Conservation (phyloP, 1,140 invertebrate species). For the Drosophila ercepeae region DNA sequence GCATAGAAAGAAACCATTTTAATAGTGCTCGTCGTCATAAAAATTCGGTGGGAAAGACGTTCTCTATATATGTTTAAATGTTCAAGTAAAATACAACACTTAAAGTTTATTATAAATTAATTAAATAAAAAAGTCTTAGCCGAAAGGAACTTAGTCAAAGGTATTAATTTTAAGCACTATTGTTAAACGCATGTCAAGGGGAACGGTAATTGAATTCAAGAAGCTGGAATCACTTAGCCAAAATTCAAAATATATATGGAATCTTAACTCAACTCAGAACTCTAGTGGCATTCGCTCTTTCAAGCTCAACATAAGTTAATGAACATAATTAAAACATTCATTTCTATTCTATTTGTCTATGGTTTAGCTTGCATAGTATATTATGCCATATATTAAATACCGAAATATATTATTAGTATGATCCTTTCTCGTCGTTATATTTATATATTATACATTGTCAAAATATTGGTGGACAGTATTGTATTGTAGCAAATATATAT, state of each 20-base stretch:
- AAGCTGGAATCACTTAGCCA: slow-evolving; percentile 30
- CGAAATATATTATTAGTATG: slow-evolving; percentile 48
- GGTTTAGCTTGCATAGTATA: slow-evolving; percentile 59
- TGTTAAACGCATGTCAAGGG: slow-evolving; percentile 62
- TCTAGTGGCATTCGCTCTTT: slow-evolving; percentile 59
- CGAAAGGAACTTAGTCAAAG: slow-evolving; percentile 74
- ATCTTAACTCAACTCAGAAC: slow-evolving; percentile 41
- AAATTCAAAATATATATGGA: slow-evolving; percentile 34
- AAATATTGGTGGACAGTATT: slow-evolving; percentile 75
- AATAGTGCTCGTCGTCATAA: slow-evolving; percentile 34
- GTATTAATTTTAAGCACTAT: slow-evolving; percentile 76
- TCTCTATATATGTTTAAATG: slow-evolving; percentile 76
- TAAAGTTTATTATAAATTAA: slow-evolving; percentile 60
- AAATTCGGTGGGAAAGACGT: slow-evolving; percentile 35
- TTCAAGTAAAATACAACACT: slow-evolving; percentile 48
- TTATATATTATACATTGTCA: slow-evolving; percentile 66
- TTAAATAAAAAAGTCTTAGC: slow-evolving; percentile 66
- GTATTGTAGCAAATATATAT: slow-evolving; percentile 74
- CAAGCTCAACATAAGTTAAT: slow-evolving; percentile 64
- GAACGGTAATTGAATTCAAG: slow-evolving; percentile 17
- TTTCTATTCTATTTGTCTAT: slow-evolving; percentile 69
- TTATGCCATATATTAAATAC: slow-evolving; percentile 50
- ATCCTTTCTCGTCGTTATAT: slow-evolving; percentile 66
- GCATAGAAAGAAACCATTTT: slow-evolving; percentile 18
- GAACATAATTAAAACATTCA: slow-evolving; percentile 48